Evolutionary conservation across 2,113 vertebrate genomes (phyloP).

Genomic region (Falcunculus frontatus): DNA sequence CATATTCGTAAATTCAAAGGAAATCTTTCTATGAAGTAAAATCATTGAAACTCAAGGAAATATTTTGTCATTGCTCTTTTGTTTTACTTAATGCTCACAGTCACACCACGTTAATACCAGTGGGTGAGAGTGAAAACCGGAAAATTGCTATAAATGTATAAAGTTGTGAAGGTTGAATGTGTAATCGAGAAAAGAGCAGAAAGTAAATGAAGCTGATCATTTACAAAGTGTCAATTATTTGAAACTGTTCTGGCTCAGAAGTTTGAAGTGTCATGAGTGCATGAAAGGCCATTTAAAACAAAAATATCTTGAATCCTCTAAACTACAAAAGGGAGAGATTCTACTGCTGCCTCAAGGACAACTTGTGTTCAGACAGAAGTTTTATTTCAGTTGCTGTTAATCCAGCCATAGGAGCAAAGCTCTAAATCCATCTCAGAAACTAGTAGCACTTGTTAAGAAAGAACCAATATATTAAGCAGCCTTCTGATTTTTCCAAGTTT

Average conservation of each 20-base stretch:
- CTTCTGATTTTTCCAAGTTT: neutral
- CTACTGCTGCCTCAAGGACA: neutral
- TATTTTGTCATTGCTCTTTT: neutral
- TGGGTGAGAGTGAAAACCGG: neutral
- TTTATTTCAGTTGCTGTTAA: neutral
- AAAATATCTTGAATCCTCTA: neutral
- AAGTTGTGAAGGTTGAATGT: neutral
- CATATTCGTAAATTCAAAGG: neutral
- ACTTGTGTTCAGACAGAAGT: neutral
- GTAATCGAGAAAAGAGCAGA: neutral
- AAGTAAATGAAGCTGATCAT: constrained; percentile 9
- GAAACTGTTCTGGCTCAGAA: neutral
- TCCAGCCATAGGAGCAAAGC: neutral
- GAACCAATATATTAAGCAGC: neutral
- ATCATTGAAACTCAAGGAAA: neutral
- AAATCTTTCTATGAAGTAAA: neutral
- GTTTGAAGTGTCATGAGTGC: neutral
- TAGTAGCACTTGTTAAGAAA: neutral
- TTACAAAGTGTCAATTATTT: constrained; percentile 12
- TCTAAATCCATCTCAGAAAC: neutral
- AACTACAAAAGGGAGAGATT: neutral
- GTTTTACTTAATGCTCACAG: neutral
- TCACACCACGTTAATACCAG: neutral
- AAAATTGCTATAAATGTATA: neutral
- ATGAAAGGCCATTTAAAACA: neutral